These are phyloP conservation scores for Aleiodes alternator DNA, from an alignment of 2,888 invertebrate species.

Conservation along the genomic window DNA sequence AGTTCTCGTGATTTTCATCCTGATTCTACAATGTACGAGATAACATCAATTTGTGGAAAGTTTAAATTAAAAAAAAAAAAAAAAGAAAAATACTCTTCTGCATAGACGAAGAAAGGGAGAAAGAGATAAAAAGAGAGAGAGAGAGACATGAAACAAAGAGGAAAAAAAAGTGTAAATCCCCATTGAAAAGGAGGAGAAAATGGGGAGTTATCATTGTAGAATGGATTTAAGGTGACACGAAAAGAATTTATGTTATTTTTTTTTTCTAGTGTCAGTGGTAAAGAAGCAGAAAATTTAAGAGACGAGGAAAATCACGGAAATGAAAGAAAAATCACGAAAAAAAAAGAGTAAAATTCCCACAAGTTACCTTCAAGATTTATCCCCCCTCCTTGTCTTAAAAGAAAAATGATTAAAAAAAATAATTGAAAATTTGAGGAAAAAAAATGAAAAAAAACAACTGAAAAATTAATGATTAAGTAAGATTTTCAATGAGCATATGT, in stretches of 20 bases:
- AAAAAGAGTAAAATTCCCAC: neutral
- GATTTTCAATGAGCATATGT: slow-evolving; percentile 69
- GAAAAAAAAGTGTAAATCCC: slow-evolving; percentile 31
- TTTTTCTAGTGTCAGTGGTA: slow-evolving; percentile 6
- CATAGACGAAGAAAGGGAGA: slow-evolving; percentile 59
- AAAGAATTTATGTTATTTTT: slow-evolving; percentile 26
- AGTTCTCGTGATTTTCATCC: slow-evolving; percentile 59
- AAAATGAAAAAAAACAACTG: slow-evolving; percentile 48
- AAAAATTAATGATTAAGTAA: slow-evolving; percentile 49
- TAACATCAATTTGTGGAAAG: slow-evolving; percentile 69
- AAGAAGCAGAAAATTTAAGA: slow-evolving; percentile 41
- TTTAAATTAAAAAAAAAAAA: slow-evolving; percentile 42
- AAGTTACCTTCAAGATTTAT: slow-evolving; percentile 33
- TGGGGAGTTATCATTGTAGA: slow-evolving; percentile 24
- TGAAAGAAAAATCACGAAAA: slow-evolving; percentile 1
- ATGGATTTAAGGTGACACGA: slow-evolving; percentile 14
- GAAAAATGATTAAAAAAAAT: slow-evolving; percentile 4
- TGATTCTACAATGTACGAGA: slow-evolving; percentile 68
- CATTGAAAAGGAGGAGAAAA: slow-evolving; percentile 1
- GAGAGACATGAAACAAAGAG: slow-evolving; percentile 5
- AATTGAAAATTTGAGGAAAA: slow-evolving; percentile 32
- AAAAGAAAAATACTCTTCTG: slow-evolving; percentile 6
- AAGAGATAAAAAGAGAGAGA: slow-evolving; percentile 48
- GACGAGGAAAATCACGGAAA: slow-evolving; percentile 23
- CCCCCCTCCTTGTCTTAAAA: slow-evolving; percentile 3